phyloP scores from a whole-genome alignment of 1,140 invertebrate genomes.

The Aphis gossypii region DNA sequence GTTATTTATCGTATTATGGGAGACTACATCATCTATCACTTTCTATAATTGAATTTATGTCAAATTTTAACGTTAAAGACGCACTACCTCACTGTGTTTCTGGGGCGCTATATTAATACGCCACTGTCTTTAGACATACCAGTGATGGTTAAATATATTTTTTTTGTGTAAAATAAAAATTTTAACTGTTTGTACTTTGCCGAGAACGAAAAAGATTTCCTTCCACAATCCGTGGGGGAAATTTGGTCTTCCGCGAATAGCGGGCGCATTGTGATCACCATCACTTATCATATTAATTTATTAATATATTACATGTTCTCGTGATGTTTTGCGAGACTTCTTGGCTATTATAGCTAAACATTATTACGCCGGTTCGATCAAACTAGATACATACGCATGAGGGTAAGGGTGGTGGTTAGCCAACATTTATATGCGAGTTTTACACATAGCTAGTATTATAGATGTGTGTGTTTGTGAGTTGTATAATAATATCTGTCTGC shows the following conservation, averaged over 20 bases:
- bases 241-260: not conserved
- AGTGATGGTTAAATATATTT: not conserved
- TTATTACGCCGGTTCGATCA: not conserved
- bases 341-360: not conserved
- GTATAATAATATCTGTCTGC: not conserved
- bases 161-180: not conserved
- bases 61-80: no score
- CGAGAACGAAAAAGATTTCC: no score
- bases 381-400: not conserved
- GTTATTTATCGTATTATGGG: no score
- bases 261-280: not conserved
- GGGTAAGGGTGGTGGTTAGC: not conserved
- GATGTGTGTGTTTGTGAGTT: not conserved
- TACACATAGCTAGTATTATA: not conserved
- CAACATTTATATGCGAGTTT: not conserved
- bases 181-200: not conserved
- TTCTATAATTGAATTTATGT: no score
- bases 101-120: no score
- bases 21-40: no score
- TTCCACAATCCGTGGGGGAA: not conserved
- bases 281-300: not conserved
- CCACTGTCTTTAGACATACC: no score
- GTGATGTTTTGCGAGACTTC: not conserved
- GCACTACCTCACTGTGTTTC: no score
- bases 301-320: not conserved